Base-by-base conservation (phyloP, 1,140 invertebrate genomes). In the Procambarus clarkii region DNA sequence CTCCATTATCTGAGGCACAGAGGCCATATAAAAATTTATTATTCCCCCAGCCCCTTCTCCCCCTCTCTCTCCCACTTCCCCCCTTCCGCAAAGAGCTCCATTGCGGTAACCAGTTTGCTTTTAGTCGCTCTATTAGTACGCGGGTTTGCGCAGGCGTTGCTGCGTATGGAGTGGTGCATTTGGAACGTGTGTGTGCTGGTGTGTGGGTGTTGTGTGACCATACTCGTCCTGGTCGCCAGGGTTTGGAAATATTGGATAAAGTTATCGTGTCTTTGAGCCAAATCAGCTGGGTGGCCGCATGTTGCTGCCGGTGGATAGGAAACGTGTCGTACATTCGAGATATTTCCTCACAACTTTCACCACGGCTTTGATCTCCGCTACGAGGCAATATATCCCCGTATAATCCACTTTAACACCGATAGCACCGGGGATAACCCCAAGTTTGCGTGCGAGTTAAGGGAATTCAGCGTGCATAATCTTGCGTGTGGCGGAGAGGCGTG, bases 11-110 rank as follows among this genome's bases (percentile, higher is more conserved):
- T 91, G 84, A 86, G 84, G 90, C 90, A 87, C 90, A 91, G 90
- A 91, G 90, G 90, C 90, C 90, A 91, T 91, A 91, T 91, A 91
- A 91, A 91, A 91, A 91, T 91, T 91, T 91, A 91, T 91, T 91
- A 91, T 91, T 87, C 90, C 90, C 90, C 90, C 90, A 77, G 58
- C 13, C 54, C 58, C 58, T 15, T 76, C 54, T 50, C 79, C 81
- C 48, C 81, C 81, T 50, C 60, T 60, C n/a, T 11, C 74, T 58
- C 87, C 79, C 80, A 50, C 60, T 11, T 54, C 82, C 85, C 84
- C 90, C 90, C 85, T 91, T 91, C 85, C 90, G 84, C 90, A 91
- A 91, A 91, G 90, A 87, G 90, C 79, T 83, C 34, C 34, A 34
- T 34, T 1, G 24, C 45, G 80, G 86, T 91, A 84, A 84, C 90